phyloP scores from a whole-genome alignment of 2,797 vertebrate genomes.

The Cirrhinus molitorella region DNA sequence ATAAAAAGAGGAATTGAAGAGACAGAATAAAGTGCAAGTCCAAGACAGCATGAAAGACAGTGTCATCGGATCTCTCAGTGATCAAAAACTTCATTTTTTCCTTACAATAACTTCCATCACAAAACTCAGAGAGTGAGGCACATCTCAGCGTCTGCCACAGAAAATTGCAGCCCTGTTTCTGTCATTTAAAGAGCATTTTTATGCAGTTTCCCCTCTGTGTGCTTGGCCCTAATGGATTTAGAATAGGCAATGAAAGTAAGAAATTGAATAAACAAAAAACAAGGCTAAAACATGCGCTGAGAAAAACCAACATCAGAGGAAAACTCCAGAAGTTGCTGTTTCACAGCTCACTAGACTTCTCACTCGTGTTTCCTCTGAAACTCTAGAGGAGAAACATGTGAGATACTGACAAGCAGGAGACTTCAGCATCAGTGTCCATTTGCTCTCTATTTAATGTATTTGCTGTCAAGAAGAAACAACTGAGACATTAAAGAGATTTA shows the following conservation, averaged over 20 bases:
- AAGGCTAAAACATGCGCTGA: conserved; percentile 37
- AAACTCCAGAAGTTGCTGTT: neutral
- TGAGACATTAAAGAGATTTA: conserved; percentile 21
- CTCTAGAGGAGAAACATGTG: neutral
- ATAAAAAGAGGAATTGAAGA: conserved; percentile 28
- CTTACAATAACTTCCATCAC: conserved; percentile 1
- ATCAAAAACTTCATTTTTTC: conserved; percentile 26
- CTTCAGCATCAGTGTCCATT: neutral
- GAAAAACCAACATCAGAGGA: neutral
- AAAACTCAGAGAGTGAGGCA: neutral
- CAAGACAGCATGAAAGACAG: conserved; percentile 23
- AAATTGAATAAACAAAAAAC: conserved; percentile 24
- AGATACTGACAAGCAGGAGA: neutral
- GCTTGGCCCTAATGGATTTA: neutral
- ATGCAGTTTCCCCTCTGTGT: neutral
- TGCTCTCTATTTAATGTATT: neutral
- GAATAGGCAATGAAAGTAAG: conserved; percentile 8
- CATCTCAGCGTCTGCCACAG: neutral
- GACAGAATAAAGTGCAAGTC: conserved; percentile 31
- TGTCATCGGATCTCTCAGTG: conserved; percentile 18
- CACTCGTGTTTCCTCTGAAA: neutral
- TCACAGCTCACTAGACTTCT: neutral
- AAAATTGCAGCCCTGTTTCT: conserved; percentile 22
- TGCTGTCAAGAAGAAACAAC: neutral
- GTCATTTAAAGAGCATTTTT: conserved; percentile 15